Evolutionary conservation across 2,888 invertebrate genomes (phyloP).

Genomic region (Stomorhina lunata): DNA sequence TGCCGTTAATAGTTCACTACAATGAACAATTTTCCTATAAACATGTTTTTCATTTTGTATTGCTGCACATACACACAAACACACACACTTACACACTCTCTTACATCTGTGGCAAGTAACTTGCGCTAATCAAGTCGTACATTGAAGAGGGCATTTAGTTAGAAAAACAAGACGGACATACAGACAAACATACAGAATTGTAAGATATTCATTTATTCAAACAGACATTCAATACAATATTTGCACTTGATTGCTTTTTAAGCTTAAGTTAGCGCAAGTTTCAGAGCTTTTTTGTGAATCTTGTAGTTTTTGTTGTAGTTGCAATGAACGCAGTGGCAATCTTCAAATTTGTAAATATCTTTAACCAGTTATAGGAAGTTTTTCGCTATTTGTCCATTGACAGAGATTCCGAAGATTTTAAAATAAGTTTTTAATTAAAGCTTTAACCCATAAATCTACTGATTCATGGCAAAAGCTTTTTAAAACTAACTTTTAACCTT

Average conservation of each 20-base stretch:
- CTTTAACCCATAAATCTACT: no score
- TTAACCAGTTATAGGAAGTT: slow-evolving; percentile 70
- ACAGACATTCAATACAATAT: neutral
- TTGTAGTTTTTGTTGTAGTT: neutral
- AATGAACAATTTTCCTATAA: slow-evolving; percentile 52
- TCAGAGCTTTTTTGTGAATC: neutral
- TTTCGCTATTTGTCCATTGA: neutral
- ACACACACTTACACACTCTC: neutral
- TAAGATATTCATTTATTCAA: neutral
- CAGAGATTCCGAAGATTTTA: no score
- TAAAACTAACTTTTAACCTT: no score
- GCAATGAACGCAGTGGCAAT: slow-evolving; percentile 61
- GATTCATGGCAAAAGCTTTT: no score
- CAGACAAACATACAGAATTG: neutral
- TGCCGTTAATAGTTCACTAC: slow-evolving; percentile 39
- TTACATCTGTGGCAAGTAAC: neutral
- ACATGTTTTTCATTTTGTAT: slow-evolving; percentile 50
- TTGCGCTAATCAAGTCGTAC: slow-evolving; percentile 24
- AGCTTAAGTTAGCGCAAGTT: slow-evolving; percentile 31
- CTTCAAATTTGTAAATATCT: slow-evolving; percentile 73
- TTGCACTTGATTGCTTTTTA: slow-evolving; percentile 69
- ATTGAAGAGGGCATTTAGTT: neutral
- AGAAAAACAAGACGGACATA: neutral
- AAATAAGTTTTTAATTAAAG: no score
- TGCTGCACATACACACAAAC: slow-evolving; percentile 9